Conservation (phyloP, 2,888 invertebrate genomes). For the Philereme vetulata region DNA sequence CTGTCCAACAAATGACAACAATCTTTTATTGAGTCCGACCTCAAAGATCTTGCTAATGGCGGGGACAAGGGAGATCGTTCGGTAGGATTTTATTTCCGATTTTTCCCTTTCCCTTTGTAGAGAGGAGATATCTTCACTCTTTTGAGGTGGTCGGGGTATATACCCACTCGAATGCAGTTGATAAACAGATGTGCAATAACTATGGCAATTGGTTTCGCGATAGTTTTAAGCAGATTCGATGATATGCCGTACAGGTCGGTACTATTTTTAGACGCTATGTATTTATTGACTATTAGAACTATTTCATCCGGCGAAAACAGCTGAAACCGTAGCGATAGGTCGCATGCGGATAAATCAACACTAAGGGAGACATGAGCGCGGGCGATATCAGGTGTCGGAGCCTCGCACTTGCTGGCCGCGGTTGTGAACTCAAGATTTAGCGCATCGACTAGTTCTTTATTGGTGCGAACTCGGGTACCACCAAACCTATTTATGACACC, state of each 20-base stretch:
- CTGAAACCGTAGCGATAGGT: not conserved
- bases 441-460: constrained; percentile 6
- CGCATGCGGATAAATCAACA: not conserved
- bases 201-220: too few relatives aligned
- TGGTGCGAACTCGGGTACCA: not conserved
- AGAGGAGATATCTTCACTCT: constrained; percentile 14
- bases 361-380: not conserved
- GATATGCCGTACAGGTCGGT: constrained; percentile 13
- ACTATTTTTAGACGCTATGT: constrained; percentile 11
- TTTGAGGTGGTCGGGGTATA: too few relatives aligned
- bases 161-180: not conserved
- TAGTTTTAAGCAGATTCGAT: not conserved
- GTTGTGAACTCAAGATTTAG: constrained; percentile 1
- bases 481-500: too few relatives aligned
- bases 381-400: not conserved
- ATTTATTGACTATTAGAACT: not conserved
- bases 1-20: constrained; percentile 1
- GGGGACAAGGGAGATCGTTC: not conserved
- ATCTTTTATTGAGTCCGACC: constrained; percentile 1
- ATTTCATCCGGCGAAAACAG: constrained; percentile 12
- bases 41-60: constrained; percentile 1
- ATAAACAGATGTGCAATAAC: not conserved
- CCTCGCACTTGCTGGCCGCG: constrained; percentile 9
- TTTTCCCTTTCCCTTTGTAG: constrained; percentile 20
- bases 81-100: not conserved